Conservation (phyloP, 37 sponge, comb jelly and placozoan species). For the Oscarella lobularis region DNA sequence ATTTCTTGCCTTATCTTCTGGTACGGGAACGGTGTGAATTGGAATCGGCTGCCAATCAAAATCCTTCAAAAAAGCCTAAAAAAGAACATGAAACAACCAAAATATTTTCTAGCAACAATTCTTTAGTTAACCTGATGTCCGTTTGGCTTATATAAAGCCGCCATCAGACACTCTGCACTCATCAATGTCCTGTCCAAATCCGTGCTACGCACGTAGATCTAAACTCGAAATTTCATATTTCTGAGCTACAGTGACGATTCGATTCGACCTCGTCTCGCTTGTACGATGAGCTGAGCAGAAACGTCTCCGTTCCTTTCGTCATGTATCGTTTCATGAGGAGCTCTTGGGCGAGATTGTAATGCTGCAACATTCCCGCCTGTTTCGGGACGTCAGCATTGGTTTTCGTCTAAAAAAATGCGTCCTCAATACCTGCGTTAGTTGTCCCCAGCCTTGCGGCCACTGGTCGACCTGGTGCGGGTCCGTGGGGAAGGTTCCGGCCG, state of each 20-base stretch:
- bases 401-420: too few relatives aligned
- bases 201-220: conserved; percentile 78
- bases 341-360: neutral
- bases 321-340: neutral
- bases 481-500: too few relatives aligned
- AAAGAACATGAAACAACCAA: neutral
- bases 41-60: conserved; percentile 91
- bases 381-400: too few relatives aligned
- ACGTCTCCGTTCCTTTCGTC: neutral
- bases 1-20: conserved; percentile 35
- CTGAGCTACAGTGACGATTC: neutral
- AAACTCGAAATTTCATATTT: neutral
- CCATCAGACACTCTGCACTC: conserved; percentile 67
- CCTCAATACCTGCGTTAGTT: conserved; percentile 56
- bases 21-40: conserved; percentile 60
- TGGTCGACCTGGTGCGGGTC: conserved; percentile 23
- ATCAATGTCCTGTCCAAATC: conserved; percentile 93
- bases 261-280: neutral
- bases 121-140: conserved; percentile 14
- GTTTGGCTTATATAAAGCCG: conserved; percentile 55
- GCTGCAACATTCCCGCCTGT: neutral
- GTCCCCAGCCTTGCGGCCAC: conserved; percentile 92
- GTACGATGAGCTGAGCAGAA: neutral
- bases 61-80: conserved; percentile 11
- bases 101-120: conserved; percentile 1